Evolutionary conservation across 1,140 invertebrate species (phyloP).

Genomic region (Sarcophaga peregrina): DNA sequence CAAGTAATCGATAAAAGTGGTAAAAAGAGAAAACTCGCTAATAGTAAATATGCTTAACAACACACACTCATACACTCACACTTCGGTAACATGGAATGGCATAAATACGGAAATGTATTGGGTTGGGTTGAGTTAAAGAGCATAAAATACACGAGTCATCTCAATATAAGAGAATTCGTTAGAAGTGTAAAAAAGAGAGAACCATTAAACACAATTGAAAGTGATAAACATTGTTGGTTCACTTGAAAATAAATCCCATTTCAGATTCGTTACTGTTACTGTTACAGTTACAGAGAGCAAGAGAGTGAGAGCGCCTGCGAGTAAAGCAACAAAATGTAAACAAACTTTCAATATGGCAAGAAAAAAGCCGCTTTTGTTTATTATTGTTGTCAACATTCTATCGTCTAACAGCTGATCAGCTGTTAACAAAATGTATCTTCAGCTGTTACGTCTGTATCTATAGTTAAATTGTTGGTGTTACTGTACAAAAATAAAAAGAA

Average conservation of each 20-base stretch:
- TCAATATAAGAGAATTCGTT: no score
- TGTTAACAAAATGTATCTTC: slow-evolving; percentile 33
- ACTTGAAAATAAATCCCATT: no score
- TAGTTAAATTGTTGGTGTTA: not conserved
- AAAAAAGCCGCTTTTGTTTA: slow-evolving; percentile 23
- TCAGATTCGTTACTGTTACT: no score
- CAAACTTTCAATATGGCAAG: not conserved
- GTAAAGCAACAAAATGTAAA: not conserved
- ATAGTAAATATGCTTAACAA: not conserved
- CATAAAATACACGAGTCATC: not conserved
- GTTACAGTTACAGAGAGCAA: no score
- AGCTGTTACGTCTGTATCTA: slow-evolving; percentile 9
- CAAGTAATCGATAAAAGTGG: not conserved
- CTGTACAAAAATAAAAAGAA: not conserved
- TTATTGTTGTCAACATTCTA: slow-evolving; percentile 3
- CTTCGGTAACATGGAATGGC: not conserved
- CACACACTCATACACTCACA: not conserved
- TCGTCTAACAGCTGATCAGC: slow-evolving; percentile 33
- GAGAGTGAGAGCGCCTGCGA: not conserved
- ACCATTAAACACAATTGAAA: not conserved
- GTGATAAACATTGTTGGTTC: not conserved
- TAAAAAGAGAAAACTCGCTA: not conserved
- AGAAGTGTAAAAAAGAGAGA: no score
- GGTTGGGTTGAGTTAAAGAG: slow-evolving; percentile 22
- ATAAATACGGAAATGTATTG: not conserved